These are phyloP conservation scores for Doryteuthis pealeii DNA, from an alignment of 1,140 invertebrate species.

Conservation along the genomic window DNA sequence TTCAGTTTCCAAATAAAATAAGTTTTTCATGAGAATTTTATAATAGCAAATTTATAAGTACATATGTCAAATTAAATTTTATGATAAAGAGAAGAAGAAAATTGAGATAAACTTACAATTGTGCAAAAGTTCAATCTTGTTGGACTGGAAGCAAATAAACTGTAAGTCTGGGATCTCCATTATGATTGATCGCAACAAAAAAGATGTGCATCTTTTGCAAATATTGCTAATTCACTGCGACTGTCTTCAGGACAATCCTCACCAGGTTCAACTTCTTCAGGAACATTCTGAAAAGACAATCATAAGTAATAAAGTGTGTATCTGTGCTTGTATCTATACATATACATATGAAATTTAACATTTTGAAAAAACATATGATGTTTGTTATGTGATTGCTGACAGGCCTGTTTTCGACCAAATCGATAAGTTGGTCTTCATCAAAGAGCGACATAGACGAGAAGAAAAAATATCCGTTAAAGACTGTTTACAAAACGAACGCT, in stretches of 20 bases:
- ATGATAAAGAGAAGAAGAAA: no score
- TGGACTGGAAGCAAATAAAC: slow-evolving; percentile 76
- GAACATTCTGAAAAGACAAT: not conserved
- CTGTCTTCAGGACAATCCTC: slow-evolving; percentile 60
- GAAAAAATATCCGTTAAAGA: no score
- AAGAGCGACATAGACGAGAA: no score
- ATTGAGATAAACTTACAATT: slow-evolving; percentile 64
- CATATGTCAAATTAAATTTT: no score
- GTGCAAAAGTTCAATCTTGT: slow-evolving; percentile 73
- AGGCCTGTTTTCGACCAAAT: no score
- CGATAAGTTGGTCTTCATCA: no score
- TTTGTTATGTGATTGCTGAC: no score
- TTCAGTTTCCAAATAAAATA: no score
- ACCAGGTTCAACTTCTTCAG: not conserved
- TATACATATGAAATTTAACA: not conserved
- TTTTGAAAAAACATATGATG: no score
- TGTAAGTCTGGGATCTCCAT: slow-evolving; percentile 74
- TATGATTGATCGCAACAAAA: slow-evolving; percentile 77
- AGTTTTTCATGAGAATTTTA: no score
- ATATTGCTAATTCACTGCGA: slow-evolving; percentile 76
- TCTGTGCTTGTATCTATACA: not conserved
- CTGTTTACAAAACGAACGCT: no score
- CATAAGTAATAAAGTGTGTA: not conserved
- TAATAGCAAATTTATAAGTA: no score
- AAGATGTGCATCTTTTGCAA: slow-evolving; percentile 72